Conservation (phyloP, 2,888 invertebrate species). For the Pyrocoelia pectoralis region DNA sequence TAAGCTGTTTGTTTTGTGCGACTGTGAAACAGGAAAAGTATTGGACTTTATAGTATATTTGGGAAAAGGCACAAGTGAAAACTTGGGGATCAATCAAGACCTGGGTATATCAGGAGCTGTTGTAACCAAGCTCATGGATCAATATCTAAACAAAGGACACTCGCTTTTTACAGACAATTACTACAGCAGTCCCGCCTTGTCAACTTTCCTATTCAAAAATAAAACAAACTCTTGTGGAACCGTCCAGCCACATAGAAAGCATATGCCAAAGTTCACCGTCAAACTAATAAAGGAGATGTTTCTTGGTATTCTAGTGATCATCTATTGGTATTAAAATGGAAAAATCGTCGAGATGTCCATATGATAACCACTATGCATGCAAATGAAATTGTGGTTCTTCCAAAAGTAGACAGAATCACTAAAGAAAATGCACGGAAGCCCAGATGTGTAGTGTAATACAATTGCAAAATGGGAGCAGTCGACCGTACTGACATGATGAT, state of each 20-base stretch:
- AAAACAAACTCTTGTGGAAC: conserved; percentile 43
- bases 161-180: conserved; percentile 43
- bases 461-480: neutral
- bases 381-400: neutral
- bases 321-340: neutral
- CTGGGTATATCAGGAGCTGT: conserved; percentile 37
- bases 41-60: conserved; percentile 42
- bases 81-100: neutral
- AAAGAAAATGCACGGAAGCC: neutral
- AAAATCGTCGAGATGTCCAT: neutral
- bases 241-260: conserved; percentile 39
- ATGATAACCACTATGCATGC: neutral
- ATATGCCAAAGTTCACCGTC: conserved; percentile 34
- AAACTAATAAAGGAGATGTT: neutral
- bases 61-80: conserved; percentile 27
- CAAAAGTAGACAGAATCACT: neutral
- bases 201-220: conserved; percentile 16
- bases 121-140: conserved; percentile 38
- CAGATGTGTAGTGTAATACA: neutral
- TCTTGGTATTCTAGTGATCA: neutral
- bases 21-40: conserved; percentile 40
- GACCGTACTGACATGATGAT: neutral
- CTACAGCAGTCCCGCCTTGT: conserved; percentile 42
- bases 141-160: conserved; percentile 39
- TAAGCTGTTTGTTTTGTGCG: conserved; percentile 43